These are phyloP conservation scores for Chaenocephalus aceratus DNA, from an alignment of 2,113 vertebrate species.

Conservation along the genomic window DNA sequence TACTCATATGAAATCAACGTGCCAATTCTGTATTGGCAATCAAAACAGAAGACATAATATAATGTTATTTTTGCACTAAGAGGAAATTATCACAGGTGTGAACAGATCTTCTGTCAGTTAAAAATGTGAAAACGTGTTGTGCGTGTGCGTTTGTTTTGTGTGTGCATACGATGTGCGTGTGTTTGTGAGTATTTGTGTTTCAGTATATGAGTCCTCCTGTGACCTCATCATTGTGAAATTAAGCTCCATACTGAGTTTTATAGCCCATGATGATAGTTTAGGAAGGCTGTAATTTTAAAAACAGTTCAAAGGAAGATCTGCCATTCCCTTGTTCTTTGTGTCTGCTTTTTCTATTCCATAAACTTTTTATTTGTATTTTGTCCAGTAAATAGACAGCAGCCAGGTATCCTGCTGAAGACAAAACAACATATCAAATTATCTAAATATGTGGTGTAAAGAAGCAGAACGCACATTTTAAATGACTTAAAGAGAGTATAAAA, in stretches of 20 bases:
- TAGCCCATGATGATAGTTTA: slow-evolving; percentile 69
- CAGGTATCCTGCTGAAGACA: neutral
- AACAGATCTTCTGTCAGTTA: neutral
- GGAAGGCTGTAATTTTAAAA: slow-evolving; percentile 72
- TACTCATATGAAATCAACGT: neutral
- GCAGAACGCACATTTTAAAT: neutral
- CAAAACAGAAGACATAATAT: neutral
- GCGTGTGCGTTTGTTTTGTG: neutral
- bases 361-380: neutral
- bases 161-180: neutral
- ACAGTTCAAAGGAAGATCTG: slow-evolving; percentile 33
- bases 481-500: neutral
- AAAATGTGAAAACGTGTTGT: neutral
- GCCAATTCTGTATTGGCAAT: neutral
- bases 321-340: neutral
- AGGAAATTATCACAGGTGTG: neutral
- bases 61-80: neutral
- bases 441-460: neutral
- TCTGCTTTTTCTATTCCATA: neutral
- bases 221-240: slow-evolving; percentile 45
- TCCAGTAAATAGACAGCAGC: neutral
- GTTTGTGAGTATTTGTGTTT: neutral
- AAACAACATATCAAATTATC: neutral
- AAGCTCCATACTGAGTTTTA: slow-evolving; percentile 64
- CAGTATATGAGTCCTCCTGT: slow-evolving; percentile 27